These are phyloP conservation scores for Lamprotornis superbus DNA, from an alignment of 2,113 vertebrate genomes.

Conservation along the genomic window DNA sequence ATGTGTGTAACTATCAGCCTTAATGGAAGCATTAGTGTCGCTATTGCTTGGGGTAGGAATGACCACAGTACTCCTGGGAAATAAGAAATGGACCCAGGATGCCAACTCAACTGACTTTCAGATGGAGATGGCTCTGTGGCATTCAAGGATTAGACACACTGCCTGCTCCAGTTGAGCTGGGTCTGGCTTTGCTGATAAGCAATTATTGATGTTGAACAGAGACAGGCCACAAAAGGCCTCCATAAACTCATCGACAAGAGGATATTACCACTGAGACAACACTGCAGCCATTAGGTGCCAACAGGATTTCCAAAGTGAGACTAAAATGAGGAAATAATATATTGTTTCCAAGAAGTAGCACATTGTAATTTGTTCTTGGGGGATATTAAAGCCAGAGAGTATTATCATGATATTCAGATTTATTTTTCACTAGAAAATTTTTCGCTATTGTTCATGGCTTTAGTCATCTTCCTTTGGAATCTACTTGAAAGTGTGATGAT, in stretches of 20 bases:
- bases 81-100: not conserved
- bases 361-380: not conserved
- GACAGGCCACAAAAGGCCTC: not conserved
- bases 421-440: not conserved
- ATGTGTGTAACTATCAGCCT: not conserved
- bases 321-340: not conserved
- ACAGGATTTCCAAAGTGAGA: not conserved
- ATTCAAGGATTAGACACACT: conserved; percentile 2
- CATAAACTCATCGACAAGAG: not conserved
- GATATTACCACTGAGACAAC: not conserved
- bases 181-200: conserved; percentile 47
- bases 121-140: not conserved
- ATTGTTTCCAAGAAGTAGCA: not conserved
- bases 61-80: not conserved
- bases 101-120: not conserved
- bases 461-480: not conserved
- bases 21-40: not conserved
- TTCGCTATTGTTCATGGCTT: not conserved
- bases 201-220: not conserved
- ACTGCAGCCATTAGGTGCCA: not conserved
- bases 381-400: not conserved
- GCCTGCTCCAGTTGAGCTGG: not conserved
- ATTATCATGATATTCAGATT: not conserved
- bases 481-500: not conserved
- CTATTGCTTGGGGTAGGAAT: not conserved